phyloP scores from a whole-genome alignment of 2,797 vertebrate genomes.

The Sebastes reedi region DNA sequence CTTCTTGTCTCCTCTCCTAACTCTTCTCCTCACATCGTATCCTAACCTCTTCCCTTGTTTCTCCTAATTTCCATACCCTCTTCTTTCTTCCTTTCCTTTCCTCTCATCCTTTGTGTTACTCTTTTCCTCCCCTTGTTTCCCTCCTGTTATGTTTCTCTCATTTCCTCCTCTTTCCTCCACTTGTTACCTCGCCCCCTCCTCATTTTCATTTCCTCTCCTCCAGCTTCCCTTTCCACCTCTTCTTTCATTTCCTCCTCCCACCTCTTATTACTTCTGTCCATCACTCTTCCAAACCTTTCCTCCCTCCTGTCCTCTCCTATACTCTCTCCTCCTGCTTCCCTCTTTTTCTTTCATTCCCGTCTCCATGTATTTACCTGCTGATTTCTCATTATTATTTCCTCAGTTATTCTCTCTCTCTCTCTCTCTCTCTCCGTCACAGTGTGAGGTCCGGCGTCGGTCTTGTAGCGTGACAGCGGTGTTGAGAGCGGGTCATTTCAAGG shows the following conservation, averaged over 20 bases:
- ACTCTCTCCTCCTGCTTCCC: background rate
- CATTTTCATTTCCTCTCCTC: background rate
- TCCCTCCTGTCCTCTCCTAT: background rate
- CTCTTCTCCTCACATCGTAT: too few relatives aligned
- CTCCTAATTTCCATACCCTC: background rate
- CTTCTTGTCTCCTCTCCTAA: background rate
- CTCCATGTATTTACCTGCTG: constrained; percentile 5
- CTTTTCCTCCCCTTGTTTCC: background rate
- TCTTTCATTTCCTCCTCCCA: background rate
- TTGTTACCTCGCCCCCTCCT: background rate
- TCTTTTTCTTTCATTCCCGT: background rate
- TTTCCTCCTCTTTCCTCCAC: background rate
- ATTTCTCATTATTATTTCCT: background rate
- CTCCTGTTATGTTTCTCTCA: too few relatives aligned
- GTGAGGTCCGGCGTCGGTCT: constrained; percentile 34
- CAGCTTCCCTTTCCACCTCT: background rate
- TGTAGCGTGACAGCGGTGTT: constrained; percentile 38
- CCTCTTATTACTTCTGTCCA: background rate
- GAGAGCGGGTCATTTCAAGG: constrained; percentile 56
- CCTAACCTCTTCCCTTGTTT: background rate
- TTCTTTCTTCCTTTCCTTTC: background rate
- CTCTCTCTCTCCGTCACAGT: constrained; percentile 6
- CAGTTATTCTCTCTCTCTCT: background rate
- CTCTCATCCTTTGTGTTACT: background rate
- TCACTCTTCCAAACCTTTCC: background rate